Evolutionary conservation across 2,888 invertebrate genomes (phyloP), one percentile per base, ranked within the genome.

Genomic region (Ptychoptera albimana): DNA sequence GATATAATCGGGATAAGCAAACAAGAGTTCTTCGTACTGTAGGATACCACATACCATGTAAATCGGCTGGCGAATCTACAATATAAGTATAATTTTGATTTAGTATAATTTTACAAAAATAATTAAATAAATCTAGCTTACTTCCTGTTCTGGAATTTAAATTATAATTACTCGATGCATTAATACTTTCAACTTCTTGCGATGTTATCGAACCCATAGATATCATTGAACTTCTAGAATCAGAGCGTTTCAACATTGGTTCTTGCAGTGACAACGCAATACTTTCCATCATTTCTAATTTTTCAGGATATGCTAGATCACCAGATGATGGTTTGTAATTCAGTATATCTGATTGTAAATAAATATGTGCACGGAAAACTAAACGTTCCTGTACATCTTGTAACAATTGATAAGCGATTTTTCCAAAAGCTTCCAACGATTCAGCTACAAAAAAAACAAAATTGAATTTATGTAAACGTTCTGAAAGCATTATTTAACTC

Each of bases 1-100:
- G 75, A 51, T 66, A 66, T 1, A 93, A 72, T 48, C 97, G 80
- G 0, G 97, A 96, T 4, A 98, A 69, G 49, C 94, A 96, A 14
- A 96, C 89, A 13, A 98, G 66, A 0, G 97, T 94, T 38, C 98
- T 72, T 13, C 97, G 73, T 0, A 98, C 94, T 0, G 92, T 94
- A 0, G 98, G 98, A 66, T 97, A 98, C 98, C 98, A 98, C 93
- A 98, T 93, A 23, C 97, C 98, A 66, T 97, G 97, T 31, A 97
- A 70, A 70, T 98, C 97, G 1, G 96, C 92, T 0, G 93, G 89
- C 0, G 89, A 88, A 58, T 80, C 80, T 60, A 63, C 7, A 48
- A 31, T n/a, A n/a, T n/a, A n/a, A n/a, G n/a, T n/a, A n/a, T n/a
- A n/a, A n/a, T n/a, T n/a, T n/a, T n/a, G n/a, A n/a, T n/a, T n/a